Conservation (phyloP, 2,797 vertebrate genomes). For the Gymnodraco acuticeps region DNA sequence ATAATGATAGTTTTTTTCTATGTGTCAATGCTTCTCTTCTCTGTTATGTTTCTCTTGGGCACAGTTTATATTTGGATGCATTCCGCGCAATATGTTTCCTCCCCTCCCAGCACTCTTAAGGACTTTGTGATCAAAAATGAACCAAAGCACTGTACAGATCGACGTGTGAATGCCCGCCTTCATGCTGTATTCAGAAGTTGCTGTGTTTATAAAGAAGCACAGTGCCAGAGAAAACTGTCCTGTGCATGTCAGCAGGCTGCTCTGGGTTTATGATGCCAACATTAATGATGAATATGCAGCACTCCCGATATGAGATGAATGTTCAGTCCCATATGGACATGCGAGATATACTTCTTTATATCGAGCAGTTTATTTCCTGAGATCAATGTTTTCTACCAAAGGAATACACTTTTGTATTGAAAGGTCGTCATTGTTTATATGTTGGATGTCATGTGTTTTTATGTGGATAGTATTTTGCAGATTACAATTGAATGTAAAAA, state of each 20-base stretch:
- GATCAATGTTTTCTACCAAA: conserved; percentile 83
- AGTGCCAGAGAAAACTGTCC: conserved; percentile 45
- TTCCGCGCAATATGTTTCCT: conserved; percentile 19
- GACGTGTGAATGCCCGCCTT: conserved; percentile 72
- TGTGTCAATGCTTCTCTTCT: conserved; percentile 33
- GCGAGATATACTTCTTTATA: conserved; percentile 54
- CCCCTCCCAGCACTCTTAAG: conserved; percentile 29
- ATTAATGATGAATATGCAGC: conserved; percentile 59
- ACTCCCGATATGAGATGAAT: conserved; percentile 58
- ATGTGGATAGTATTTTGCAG: conserved; percentile 70
- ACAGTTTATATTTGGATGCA: conserved; percentile 60
- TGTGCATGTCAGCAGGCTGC: conserved; percentile 45
- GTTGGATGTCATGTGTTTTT: conserved; percentile 65
- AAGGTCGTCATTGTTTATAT: conserved; percentile 72
- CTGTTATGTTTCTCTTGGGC: conserved; percentile 42
- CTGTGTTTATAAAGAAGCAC: conserved; percentile 32
- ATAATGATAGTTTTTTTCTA: conserved; percentile 14
- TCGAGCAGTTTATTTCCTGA: conserved; percentile 54
- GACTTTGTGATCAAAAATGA: conserved; percentile 57
- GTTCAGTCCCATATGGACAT: conserved; percentile 47
- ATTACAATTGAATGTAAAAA: conserved; percentile 75
- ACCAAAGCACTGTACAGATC: conserved; percentile 78
- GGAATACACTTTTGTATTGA: conserved; percentile 77
- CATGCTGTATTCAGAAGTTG: conserved; percentile 64
- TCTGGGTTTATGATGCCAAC: conserved; percentile 41